Conservation (phyloP, 2,797 vertebrate genomes). For the Lemur catta region DNA sequence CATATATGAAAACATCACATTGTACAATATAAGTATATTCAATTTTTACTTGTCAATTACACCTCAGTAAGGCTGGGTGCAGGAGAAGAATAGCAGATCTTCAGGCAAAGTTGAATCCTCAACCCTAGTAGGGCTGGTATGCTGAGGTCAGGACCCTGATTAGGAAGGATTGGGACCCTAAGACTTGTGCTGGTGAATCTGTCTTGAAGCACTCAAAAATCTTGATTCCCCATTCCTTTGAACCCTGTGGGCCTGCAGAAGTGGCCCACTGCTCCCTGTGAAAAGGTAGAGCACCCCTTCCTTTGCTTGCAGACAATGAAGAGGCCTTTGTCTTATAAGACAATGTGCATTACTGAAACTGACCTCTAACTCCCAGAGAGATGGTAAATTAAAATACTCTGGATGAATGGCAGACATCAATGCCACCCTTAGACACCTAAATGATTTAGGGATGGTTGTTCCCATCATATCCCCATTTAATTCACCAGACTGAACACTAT, state of each 20-base stretch:
- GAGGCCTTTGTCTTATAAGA: background rate
- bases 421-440: background rate
- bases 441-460: background rate
- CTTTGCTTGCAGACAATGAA: background rate
- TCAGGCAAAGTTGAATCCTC: background rate
- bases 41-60: background rate
- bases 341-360: background rate
- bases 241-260: background rate
- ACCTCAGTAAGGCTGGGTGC: background rate
- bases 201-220: background rate
- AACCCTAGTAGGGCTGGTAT: background rate
- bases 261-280: background rate
- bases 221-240: background rate
- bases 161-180: background rate
- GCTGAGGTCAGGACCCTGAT: background rate
- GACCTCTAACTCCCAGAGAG: background rate
- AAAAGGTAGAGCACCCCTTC: background rate
- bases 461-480: background rate
- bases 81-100: background rate
- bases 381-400: background rate
- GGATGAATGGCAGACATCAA: background rate
- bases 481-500: background rate
- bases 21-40: background rate
- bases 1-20: background rate
- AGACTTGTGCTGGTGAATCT: background rate